Evolutionary conservation across 1,140 invertebrate species (phyloP), one percentile per base, ranked within the genome.

Genomic region (Drosophila punjabiensis): DNA sequence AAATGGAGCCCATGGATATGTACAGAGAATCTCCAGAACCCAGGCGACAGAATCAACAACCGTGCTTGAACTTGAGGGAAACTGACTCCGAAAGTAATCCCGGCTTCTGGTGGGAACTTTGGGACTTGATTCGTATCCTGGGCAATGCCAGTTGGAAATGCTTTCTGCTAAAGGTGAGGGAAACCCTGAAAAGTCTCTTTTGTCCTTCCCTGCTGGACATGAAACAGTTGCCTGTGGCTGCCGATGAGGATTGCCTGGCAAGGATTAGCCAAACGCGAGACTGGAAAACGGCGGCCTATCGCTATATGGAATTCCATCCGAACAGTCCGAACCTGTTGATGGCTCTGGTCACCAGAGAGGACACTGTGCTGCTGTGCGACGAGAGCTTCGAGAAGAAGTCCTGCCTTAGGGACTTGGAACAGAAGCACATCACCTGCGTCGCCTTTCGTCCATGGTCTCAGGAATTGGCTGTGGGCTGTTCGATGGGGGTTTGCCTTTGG

Each of bases 401-500:
- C 13, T 14, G 28, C 0, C 20, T 37, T 1, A 10, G 10, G 13
- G 28, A 35, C 39, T 0, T 13, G 1, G 20, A 60, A 1, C 80
- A 79, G 11, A 7, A 3, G 20, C 13, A 63, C 9, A 13, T 66
- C 9, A 47, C 35, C 30, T 83, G 81, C 33, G 60, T 11, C 1
- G 50, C 65, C 10, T 83, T 79, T 20, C 70, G 76, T 8, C 81
- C 81, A 0, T 69, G 65, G 65, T 56, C 68, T 2, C 39, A 37
- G 0, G 48, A 65, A 7, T 5, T 80, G 37, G 81, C 81, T 4
- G 70, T 83, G 41, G 81, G 81, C 4, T 68, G 76, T 41, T 56
- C 47, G 1, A 30, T n/a, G 3, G 81, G 81, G 0, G 55, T 83
- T 14, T 76, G 16, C 18, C 10, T 80, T 8, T 83, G 81, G 81